Conservation (phyloP, 2,888 invertebrate species). For the Sesia apiformis region DNA sequence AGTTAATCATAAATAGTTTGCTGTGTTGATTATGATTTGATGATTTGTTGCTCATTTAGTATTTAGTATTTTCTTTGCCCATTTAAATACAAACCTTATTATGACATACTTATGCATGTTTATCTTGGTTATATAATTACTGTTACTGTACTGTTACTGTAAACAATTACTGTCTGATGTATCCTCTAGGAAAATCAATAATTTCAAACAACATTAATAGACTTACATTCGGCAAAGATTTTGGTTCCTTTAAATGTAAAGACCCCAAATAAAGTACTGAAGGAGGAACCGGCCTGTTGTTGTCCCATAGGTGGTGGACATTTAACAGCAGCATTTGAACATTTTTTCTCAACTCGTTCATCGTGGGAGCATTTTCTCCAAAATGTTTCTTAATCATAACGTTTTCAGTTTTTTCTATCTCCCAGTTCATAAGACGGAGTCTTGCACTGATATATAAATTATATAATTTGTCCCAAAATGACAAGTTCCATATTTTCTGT, state of each 20-base stretch:
- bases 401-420: background rate
- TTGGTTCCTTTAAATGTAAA: constrained; percentile 19
- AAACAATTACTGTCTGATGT: too few species aligned
- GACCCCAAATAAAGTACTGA: constrained; percentile 28
- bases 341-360: background rate
- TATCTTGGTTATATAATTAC: too few species aligned
- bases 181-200: too few species aligned
- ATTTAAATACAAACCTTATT: too few species aligned
- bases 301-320: constrained; percentile 20
- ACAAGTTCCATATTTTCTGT: background rate
- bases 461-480: background rate
- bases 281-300: constrained; percentile 25
- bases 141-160: too few species aligned
- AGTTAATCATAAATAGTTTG: too few species aligned
- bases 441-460: background rate
- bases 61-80: too few species aligned
- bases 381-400: background rate
- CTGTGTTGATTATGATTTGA: too few species aligned
- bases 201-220: background rate
- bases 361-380: background rate
- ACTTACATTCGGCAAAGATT: constrained; percentile 27
- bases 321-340: constrained; percentile 29
- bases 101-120: too few species aligned
- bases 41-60: too few species aligned
- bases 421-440: background rate